A percentile compares a stretch with the other conserved stretches of the same genome.
Conservation (phyloP, 2,797 vertebrate species). For the Crocidura indochinensis region DNA sequence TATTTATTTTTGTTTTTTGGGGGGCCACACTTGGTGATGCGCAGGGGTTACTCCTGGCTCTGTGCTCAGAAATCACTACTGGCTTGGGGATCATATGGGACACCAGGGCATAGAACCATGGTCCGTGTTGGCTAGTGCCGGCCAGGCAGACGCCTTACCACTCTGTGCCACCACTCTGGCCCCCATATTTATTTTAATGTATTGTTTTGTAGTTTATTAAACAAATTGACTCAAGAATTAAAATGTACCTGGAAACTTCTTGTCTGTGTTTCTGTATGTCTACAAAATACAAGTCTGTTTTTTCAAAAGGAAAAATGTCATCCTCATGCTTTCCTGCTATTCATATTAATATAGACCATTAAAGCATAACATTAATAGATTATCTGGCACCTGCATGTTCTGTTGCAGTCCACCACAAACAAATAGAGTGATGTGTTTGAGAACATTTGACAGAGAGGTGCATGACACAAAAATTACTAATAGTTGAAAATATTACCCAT, state of each 20-base stretch:
- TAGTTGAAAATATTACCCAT: neutral
- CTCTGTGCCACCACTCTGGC: no score
- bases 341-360: no score
- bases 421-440: neutral
- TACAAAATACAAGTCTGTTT: neutral
- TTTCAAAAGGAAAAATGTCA: neutral
- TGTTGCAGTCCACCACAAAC: neutral
- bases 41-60: no score
- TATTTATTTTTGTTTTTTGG: no score
- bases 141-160: no score
- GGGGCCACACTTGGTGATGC: no score
- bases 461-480: neutral
- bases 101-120: no score
- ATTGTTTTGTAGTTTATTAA: slow-evolving; percentile 28
- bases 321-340: neutral
- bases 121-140: no score
- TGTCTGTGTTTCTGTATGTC: neutral
- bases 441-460: neutral
- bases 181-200: neutral
- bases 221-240: slow-evolving; percentile 8
- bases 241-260: neutral
- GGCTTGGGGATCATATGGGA: no score
- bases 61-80: no score
- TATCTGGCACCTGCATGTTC: neutral
- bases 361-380: neutral